Percentiles rank a stretch among this genome's conserved stretches.
Conservation (phyloP, 1,140 invertebrate genomes). For the Sogatella furcifera region DNA sequence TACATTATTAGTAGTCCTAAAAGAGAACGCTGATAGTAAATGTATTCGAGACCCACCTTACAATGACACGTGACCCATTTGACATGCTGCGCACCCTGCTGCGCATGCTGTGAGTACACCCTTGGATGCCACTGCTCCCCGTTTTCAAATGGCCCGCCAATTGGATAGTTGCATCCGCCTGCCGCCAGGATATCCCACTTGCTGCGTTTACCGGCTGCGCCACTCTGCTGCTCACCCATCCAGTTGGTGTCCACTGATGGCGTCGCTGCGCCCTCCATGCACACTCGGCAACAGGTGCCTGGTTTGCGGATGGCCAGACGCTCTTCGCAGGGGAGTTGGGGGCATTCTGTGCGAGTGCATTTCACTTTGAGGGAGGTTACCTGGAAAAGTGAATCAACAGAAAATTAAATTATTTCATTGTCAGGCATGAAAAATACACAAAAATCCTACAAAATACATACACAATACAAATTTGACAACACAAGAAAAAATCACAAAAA, state of each 20-base stretch:
- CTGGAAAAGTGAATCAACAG: conserved; percentile 24
- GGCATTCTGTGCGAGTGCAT: conserved; percentile 62
- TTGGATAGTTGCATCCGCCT: conserved; percentile 65
- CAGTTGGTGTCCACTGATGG: conserved; percentile 10
- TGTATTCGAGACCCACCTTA: conserved; percentile 49
- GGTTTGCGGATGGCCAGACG: conserved; percentile 58
- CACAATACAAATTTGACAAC: too few species aligned
- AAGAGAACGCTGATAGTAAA: too few species aligned
- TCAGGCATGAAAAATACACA: too few species aligned
- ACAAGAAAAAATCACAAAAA: too few species aligned
- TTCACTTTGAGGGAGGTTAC: conserved; percentile 54
- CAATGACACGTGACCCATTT: conserved; percentile 79
- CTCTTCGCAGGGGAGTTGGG: conserved; percentile 56
- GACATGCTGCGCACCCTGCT: conserved; percentile 69
- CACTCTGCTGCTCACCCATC: conserved; percentile 16
- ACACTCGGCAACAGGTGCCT: conserved; percentile 73
- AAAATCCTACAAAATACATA: too few species aligned
- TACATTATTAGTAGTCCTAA: too few species aligned
- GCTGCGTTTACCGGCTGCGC: conserved; percentile 26
- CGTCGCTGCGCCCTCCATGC: conserved; percentile 38
- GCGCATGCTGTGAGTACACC: conserved; percentile 67
- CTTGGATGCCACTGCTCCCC: conserved; percentile 78
- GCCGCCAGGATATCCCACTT: conserved; percentile 54
- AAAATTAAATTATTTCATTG: too few species aligned
- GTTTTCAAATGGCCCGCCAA: conserved; percentile 57